Evolutionary conservation across 2,888 invertebrate genomes (phyloP).

Genomic region (Rosalia funebris): DNA sequence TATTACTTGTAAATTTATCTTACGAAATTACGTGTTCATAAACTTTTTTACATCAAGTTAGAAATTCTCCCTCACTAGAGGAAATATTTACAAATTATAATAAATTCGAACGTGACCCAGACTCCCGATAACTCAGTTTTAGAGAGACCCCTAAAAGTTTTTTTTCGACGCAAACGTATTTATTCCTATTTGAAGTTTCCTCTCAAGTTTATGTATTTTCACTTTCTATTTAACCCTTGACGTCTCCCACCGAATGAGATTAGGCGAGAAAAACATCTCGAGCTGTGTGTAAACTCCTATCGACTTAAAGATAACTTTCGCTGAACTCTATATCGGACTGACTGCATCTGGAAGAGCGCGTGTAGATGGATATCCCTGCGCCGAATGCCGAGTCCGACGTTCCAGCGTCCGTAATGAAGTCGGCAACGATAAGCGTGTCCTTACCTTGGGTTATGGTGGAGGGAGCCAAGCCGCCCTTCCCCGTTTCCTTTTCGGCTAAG

Average conservation of each 20-base stretch:
- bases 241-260: background rate
- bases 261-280: background rate
- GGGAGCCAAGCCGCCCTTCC: slow-evolving; percentile 58
- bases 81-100: too few species aligned
- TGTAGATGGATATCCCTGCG: slow-evolving; percentile 75
- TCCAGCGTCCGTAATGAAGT: slow-evolving; percentile 80
- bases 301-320: slow-evolving; percentile 80
- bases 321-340: slow-evolving; percentile 90
- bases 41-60: too few species aligned
- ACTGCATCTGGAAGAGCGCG: slow-evolving; percentile 84
- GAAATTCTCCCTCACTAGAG: too few species aligned
- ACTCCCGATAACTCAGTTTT: background rate
- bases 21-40: too few species aligned
- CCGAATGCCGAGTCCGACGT: slow-evolving; percentile 82
- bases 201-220: background rate
- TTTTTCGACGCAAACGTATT: too few species aligned
- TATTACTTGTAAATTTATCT: too few species aligned
- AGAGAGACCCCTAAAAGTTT: too few species aligned
- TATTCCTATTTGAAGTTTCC: background rate
- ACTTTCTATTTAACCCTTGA: background rate
- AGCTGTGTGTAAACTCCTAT: background rate
- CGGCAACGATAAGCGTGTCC: slow-evolving; percentile 78
- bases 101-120: background rate
- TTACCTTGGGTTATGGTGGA: slow-evolving; percentile 77
- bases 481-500: slow-evolving; percentile 79